Base-by-base conservation (phyloP, 2,888 invertebrate genomes). In the Agonopterix heracliana region DNA sequence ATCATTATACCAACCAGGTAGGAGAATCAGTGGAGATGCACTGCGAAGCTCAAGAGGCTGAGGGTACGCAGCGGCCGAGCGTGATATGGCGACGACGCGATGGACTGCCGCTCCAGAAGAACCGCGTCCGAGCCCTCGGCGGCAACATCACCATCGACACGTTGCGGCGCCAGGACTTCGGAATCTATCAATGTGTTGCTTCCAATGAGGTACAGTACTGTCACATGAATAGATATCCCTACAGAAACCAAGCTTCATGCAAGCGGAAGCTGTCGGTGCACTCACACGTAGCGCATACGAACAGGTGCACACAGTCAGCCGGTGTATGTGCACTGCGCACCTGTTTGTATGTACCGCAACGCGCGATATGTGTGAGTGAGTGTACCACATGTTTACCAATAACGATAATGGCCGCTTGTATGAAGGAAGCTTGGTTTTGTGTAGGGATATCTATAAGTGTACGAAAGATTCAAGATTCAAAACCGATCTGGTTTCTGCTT, bases 111-210 rank as follows among this genome's bases (percentile, higher is more conserved):
- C 89, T 97, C 66, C 96, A 96, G 74, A 93, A 94, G 68, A 94
- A 91, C 73, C 91, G 96, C 8, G 93, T 93, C 41, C 93, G 94
- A 65, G 91, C 94, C 50, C 89, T 92, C 51, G 95, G 94, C 45
- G 98, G 98, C 8, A 98, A 98, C 88, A 92, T 98, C 67, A 97
- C 97, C 57, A 95, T 98, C 59, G 95, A 95, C 68, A 93, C 94
- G 64, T 90, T 98, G 63, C 91, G 95, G 9, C 91, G 97, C 44
- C 93, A 95, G 55, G 98, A 98, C 89, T 97, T 98, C 80, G 98
- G 98, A 44, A 95, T 94, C 75, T 98, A 98, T 81, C 97, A 98
- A 84, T 98, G 98, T 85, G 95, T 98, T 62, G 97, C 96, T 17
- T 93, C 94, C 55, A 98, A 98, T 80, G 97, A 97, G 89, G 89